Conservation (phyloP, 2,888 invertebrate species). For the Corythucha ciliata region DNA sequence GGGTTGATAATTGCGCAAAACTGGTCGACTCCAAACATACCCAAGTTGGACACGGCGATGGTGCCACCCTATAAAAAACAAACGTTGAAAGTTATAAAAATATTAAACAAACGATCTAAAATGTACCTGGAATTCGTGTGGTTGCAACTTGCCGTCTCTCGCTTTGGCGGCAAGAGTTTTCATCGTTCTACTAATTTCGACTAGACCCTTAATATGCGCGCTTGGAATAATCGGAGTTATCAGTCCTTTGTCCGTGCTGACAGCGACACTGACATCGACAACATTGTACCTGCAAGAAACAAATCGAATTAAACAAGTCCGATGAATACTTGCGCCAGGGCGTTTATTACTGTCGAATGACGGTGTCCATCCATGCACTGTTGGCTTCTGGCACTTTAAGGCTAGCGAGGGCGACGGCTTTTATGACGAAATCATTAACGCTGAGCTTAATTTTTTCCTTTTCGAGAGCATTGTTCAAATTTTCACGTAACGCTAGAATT, state of each 20-base stretch:
- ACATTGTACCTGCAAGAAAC: conserved; percentile 59
- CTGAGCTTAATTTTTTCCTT: conserved; percentile 79
- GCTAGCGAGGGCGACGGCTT: conserved; percentile 82
- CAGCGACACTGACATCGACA: conserved; percentile 95
- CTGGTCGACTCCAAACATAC: conserved; percentile 83
- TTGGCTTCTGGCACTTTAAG: conserved; percentile 87
- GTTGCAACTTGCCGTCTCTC: conserved; percentile 77
- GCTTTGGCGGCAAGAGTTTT: conserved; percentile 77
- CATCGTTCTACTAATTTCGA: conserved; percentile 70
- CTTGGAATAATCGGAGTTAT: conserved; percentile 93
- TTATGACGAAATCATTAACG: conserved; percentile 92
- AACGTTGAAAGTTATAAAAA: neutral
- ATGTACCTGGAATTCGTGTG: conserved; percentile 75
- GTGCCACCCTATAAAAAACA: conserved; percentile 64
- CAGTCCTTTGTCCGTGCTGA: conserved; percentile 86
- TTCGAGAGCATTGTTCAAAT: conserved; percentile 68
- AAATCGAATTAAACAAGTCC: conserved; percentile 10
- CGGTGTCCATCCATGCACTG: conserved; percentile 87
- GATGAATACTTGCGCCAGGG: no score
- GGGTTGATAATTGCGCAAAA: conserved; percentile 94
- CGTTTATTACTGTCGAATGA: conserved; percentile 86
- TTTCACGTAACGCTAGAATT: conserved; percentile 59
- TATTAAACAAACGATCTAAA: neutral
- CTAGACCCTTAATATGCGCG: conserved; percentile 81
- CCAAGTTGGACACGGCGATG: conserved; percentile 87